phyloP scores from a whole-genome alignment of 1,140 invertebrate species.

The Habropoda laboriosa region DNA sequence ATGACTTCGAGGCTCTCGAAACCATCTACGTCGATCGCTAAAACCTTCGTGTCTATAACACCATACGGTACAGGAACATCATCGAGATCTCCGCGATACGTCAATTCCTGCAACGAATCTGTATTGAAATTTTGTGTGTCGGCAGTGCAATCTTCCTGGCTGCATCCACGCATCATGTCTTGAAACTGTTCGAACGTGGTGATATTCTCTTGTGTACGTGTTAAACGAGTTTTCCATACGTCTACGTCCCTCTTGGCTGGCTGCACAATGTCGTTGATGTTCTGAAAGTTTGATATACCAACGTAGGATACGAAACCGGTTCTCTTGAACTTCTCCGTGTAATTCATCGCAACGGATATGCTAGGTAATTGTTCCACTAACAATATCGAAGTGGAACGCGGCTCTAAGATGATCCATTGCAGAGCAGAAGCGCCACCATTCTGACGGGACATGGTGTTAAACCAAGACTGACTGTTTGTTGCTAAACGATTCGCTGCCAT shows the following conservation, averaged over 20 bases:
- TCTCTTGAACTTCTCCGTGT: constrained; percentile 85
- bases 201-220: constrained; percentile 79
- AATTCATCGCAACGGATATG: constrained; percentile 85
- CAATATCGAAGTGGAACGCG: constrained; percentile 83
- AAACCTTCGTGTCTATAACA: constrained; percentile 74
- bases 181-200: constrained; percentile 81
- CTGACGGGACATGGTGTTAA: constrained; percentile 83
- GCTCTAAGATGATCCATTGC: constrained; percentile 94
- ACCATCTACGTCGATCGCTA: constrained; percentile 64
- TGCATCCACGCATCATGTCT: constrained; percentile 82
- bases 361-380: constrained; percentile 93
- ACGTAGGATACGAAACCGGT: constrained; percentile 90
- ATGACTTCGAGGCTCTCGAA: constrained; percentile 70
- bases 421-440: constrained; percentile 93
- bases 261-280: constrained; percentile 73
- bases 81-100: constrained; percentile 73
- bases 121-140: constrained; percentile 12
- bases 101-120: constrained; percentile 58
- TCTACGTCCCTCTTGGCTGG: constrained; percentile 31
- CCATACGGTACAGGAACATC: constrained; percentile 69
- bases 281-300: constrained; percentile 89
- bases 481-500: constrained; percentile 94
- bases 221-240: constrained; percentile 33
- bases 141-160: constrained; percentile 66
- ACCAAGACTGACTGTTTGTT: constrained; percentile 88